phyloP scores from a whole-genome alignment of 2,888 invertebrate species.

The Hermaeophaga mercurialis region DNA sequence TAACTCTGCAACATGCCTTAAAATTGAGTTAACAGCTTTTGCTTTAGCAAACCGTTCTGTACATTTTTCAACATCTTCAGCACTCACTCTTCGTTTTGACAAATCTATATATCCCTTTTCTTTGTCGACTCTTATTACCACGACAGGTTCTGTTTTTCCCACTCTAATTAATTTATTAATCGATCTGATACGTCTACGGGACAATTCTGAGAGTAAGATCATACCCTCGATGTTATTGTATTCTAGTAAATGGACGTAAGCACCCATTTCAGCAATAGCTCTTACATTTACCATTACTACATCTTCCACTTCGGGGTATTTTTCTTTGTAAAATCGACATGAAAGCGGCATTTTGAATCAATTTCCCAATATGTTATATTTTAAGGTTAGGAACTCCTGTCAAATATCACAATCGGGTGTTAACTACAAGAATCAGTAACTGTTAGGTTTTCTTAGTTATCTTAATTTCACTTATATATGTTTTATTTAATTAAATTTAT shows the following conservation, averaged over 20 bases:
- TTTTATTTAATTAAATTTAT: not conserved
- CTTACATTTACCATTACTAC: slow-evolving; percentile 99
- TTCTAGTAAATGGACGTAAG: slow-evolving; percentile 96
- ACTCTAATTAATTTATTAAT: slow-evolving; percentile 99
- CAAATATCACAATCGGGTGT: not conserved
- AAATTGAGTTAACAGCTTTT: slow-evolving; percentile 96
- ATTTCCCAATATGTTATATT: slow-evolving; percentile 13
- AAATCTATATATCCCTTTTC: slow-evolving; percentile 99
- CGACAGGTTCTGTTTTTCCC: slow-evolving; percentile 98
- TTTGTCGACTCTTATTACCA: slow-evolving; percentile 98
- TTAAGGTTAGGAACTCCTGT: slow-evolving; percentile 2
- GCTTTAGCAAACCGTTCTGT: slow-evolving; percentile 98
- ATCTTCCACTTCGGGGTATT: slow-evolving; percentile 98
- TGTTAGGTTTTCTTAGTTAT: too few species aligned
- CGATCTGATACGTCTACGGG: slow-evolving; percentile 96
- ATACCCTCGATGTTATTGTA: slow-evolving; percentile 99
- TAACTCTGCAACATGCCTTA: slow-evolving; percentile 96
- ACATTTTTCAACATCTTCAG: slow-evolving; percentile 97
- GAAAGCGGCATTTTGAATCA: slow-evolving; percentile 77
- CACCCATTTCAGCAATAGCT: slow-evolving; percentile 99
- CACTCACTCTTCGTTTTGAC: slow-evolving; percentile 97
- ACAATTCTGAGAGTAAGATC: slow-evolving; percentile 97
- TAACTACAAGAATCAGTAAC: not conserved
- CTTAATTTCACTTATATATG: too few species aligned
- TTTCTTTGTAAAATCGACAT: slow-evolving; percentile 96